A percentile compares a stretch with the other conserved stretches of the same genome.
Conservation (phyloP, 2,113 vertebrate species). For the Athene cunicularia region DNA sequence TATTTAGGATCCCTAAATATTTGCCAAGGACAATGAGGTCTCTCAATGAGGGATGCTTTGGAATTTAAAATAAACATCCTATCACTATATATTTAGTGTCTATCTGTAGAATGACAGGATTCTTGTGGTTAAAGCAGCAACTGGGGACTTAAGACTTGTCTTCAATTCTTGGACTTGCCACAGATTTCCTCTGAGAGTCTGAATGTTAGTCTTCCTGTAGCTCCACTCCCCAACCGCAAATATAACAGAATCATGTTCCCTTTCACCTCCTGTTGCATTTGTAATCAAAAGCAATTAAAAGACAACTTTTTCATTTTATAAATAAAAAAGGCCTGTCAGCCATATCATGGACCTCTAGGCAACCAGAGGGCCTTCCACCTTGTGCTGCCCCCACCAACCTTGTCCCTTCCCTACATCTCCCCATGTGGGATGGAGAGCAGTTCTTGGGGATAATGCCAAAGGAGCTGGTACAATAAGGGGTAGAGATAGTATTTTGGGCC, state of each 20-base stretch:
- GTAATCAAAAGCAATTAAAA: neutral
- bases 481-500: neutral
- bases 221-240: neutral
- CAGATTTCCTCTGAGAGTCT: neutral
- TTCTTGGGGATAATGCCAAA: neutral
- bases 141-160: neutral
- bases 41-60: neutral
- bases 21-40: neutral
- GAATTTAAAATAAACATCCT: conserved; percentile 25
- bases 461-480: neutral
- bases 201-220: neutral
- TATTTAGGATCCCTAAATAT: neutral
- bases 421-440: neutral
- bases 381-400: neutral
- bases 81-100: neutral
- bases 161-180: neutral
- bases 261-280: neutral
- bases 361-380: neutral
- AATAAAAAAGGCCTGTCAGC: neutral
- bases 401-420: neutral
- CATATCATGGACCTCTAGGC: neutral
- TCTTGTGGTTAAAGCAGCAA: conserved; percentile 8
- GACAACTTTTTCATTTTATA: neutral
- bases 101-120: neutral
- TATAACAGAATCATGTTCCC: neutral